Conservation (phyloP, 1,140 invertebrate genomes). For the Drosophila mayri region DNA sequence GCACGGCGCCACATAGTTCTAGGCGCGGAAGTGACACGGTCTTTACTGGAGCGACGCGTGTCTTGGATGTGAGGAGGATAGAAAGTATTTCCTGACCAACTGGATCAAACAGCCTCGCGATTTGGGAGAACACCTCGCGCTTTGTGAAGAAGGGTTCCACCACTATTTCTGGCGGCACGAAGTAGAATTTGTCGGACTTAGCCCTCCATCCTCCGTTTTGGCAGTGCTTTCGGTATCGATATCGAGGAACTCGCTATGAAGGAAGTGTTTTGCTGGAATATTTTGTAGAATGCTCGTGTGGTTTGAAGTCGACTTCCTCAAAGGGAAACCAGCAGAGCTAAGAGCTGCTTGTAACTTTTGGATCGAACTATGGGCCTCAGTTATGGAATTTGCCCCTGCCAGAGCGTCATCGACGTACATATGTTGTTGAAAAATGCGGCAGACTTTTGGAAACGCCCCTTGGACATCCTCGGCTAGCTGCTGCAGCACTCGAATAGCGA, state of each 20-base stretch:
- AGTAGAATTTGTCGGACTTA: not conserved
- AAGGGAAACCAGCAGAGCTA: not conserved
- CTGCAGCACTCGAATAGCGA: no score
- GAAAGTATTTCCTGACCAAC: not conserved
- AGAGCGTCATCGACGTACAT: no score
- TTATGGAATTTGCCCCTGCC: no score
- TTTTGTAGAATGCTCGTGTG: not conserved
- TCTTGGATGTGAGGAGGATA: no score
- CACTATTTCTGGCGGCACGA: not conserved
- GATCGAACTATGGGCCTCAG: no score
- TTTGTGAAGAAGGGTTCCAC: conserved; percentile 7
- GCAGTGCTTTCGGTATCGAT: not conserved
- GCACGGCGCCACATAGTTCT: no score
- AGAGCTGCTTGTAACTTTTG: not conserved
- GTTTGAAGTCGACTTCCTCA: conserved; percentile 15
- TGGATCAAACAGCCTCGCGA: conserved; percentile 76
- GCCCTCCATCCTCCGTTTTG: not conserved
- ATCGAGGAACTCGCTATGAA: not conserved
- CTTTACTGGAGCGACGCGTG: no score
- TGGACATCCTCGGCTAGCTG: no score
- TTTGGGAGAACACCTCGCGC: conserved; percentile 16
- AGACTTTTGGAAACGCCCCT: no score
- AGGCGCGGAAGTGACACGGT: no score
- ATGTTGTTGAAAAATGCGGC: no score
- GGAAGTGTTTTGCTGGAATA: not conserved